Evolutionary conservation across 2,797 vertebrate species (phyloP).

Genomic region (Aselliscus stoliczkanus): DNA sequence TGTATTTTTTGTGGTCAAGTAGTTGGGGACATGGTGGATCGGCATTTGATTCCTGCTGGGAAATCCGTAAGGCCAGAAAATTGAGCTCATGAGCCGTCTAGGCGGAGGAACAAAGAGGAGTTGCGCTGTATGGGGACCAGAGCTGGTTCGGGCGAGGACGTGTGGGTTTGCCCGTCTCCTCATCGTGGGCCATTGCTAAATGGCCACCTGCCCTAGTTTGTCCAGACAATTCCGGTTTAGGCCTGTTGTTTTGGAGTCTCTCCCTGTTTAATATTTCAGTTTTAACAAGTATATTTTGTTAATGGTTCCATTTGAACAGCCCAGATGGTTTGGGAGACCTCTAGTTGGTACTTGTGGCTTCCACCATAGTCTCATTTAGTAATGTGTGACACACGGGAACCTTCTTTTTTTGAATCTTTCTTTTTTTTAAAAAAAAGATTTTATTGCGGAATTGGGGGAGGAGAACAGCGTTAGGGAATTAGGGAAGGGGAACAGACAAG

Average conservation of each 20-base stretch:
- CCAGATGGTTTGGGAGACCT: background rate
- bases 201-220: background rate
- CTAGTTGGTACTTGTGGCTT: background rate
- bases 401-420: too few species aligned
- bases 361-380: background rate
- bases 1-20: background rate
- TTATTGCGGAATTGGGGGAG: too few species aligned
- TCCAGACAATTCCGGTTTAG: background rate
- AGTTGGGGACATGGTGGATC: background rate
- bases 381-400: background rate
- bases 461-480: too few species aligned
- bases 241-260: background rate
- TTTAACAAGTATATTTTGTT: background rate
- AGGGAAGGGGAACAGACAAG: too few species aligned
- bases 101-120: background rate
- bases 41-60: background rate
- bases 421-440: too few species aligned
- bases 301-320: background rate
- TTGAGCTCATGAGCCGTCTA: background rate
- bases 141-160: background rate
- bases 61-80: background rate
- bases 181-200: background rate
- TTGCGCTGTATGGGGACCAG: background rate
- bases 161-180: background rate
- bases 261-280: background rate